Conservation (phyloP, 2,797 vertebrate species). For the Sarcoramphus papa region DNA sequence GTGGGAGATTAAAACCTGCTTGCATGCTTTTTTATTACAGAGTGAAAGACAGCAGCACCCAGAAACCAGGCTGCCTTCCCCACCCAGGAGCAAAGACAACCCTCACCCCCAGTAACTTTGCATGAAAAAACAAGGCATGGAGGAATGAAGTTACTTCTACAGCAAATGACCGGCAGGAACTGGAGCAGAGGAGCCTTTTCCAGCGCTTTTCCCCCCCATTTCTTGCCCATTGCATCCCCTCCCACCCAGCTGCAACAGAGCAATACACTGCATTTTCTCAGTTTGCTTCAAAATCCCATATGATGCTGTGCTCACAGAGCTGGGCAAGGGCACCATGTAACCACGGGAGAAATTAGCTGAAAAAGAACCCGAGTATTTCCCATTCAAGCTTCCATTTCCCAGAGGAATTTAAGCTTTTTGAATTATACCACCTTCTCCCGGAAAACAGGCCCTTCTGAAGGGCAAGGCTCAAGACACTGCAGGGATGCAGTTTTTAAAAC, state of each 20-base stretch:
- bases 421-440: neutral
- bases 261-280: accelerated
- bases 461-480: constrained; percentile 4
- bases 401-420: neutral
- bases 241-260: neutral
- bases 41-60: neutral
- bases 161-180: neutral
- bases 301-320: neutral
- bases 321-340: neutral
- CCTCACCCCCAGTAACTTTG: neutral
- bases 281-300: neutral
- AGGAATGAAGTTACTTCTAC: neutral
- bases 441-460: neutral
- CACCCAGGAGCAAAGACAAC: neutral
- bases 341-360: neutral
- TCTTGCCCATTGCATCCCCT: neutral
- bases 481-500: neutral
- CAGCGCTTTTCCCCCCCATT: accelerated
- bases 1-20: neutral
- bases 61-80: neutral
- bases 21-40: neutral
- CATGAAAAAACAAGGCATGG: neutral
- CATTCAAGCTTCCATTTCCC: neutral
- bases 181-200: neutral
- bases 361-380: neutral